Evolutionary conservation across 2,888 invertebrate genomes (phyloP).

Genomic region (Cryptophagus acutangulus): DNA sequence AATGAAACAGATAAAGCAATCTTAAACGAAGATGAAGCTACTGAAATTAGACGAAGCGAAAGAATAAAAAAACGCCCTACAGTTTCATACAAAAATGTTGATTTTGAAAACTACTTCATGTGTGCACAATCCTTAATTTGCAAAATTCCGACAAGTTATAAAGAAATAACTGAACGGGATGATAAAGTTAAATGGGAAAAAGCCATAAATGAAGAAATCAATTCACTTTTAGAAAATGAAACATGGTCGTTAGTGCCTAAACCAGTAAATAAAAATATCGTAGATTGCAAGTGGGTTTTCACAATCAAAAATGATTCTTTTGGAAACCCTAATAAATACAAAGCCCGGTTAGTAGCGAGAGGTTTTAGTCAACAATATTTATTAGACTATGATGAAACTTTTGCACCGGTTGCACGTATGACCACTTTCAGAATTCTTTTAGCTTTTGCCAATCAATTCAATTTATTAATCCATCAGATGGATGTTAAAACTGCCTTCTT

Average conservation of each 20-base stretch:
- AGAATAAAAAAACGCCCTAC: conserved; percentile 4
- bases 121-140: background rate
- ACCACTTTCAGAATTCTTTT: conserved; percentile 10
- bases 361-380: conserved; percentile 12
- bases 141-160: conserved; percentile 3
- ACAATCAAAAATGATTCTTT: conserved; percentile 12
- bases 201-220: conserved; percentile 11
- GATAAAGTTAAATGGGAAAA: conserved; percentile 12
- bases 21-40: conserved; percentile 1
- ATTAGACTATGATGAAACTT: conserved; percentile 10
- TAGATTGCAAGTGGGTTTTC: conserved; percentile 16
- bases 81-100: conserved; percentile 5
- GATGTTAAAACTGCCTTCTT: conserved; percentile 15
- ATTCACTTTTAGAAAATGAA: conserved; percentile 7
- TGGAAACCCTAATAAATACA: conserved; percentile 14
- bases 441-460: conserved; percentile 15
- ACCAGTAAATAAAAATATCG: conserved; percentile 12
- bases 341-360: conserved; percentile 13
- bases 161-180: conserved; percentile 11
- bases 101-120: background rate
- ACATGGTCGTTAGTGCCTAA: conserved; percentile 9
- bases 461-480: conserved; percentile 18
- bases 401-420: conserved; percentile 12
- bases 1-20: too few species aligned
- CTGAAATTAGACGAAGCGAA: conserved; percentile 6